phyloP scores from a whole-genome alignment of 2,888 invertebrate genomes.

The Chrysolina oricalcia region DNA sequence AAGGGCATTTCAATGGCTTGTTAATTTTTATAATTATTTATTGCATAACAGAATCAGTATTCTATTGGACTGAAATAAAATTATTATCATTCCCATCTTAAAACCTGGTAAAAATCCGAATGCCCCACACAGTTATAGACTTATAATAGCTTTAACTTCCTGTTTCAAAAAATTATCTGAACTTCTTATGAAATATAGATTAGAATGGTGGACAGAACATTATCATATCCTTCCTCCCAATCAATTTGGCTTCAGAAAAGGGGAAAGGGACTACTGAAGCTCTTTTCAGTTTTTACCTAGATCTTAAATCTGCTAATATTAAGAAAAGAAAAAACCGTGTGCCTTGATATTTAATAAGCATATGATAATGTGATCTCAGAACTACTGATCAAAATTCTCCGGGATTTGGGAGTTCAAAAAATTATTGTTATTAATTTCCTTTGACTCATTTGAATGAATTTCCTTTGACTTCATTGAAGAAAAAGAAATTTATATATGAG shows the following conservation, averaged over 20 bases:
- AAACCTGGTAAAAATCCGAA: conserved; percentile 28
- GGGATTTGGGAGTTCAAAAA: not conserved
- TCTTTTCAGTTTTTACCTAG: not conserved
- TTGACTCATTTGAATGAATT: too few relatives aligned
- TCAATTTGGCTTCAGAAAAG: too few relatives aligned
- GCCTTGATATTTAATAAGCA: conserved; percentile 21
- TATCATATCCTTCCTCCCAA: not conserved
- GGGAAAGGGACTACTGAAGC: conserved; percentile 22
- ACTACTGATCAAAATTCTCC: conserved; percentile 1
- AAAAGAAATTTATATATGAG: not conserved
- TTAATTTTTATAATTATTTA: not conserved
- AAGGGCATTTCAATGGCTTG: not conserved
- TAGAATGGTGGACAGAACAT: conserved; percentile 30
- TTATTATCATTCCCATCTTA: conserved; percentile 24
- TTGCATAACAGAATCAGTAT: not conserved
- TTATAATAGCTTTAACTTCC: conserved; percentile 24
- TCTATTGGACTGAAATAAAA: conserved; percentile 23
- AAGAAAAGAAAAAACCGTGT: conserved; percentile 24
- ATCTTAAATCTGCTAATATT: not conserved
- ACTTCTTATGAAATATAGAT: conserved; percentile 25
- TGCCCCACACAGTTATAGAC: conserved; percentile 18
- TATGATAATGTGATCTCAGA: conserved; percentile 33
- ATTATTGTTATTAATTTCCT: not conserved
- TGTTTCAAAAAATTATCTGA: conserved; percentile 28
- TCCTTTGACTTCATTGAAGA: not conserved